Base-by-base conservation (phyloP, 1,140 invertebrate species). In the Cyrtorhinus lividipennis region DNA sequence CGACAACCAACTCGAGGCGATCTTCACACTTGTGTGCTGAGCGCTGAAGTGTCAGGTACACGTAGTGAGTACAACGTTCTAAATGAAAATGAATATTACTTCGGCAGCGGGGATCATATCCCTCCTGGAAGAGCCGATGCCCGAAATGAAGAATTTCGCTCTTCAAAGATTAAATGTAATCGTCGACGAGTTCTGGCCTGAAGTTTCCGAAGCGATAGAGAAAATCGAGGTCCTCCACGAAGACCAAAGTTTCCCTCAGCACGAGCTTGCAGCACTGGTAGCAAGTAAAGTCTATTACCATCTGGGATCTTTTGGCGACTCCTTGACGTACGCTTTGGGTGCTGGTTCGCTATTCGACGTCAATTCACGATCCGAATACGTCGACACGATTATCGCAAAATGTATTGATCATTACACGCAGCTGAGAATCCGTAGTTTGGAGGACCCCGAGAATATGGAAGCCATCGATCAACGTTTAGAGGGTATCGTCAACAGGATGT, bases 241-340 rank as follows among this genome's bases (percentile, higher is more conserved):
- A 78, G 90, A 98, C 71, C 83, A 87, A 69, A 75, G 74, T 13
- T 98, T 98, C 71, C 81, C 82, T 23, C 85, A 96, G 69, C 86
- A 91, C 69, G 83, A 96, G 69, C 74, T 98, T 53, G 96, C 96
- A 59, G 95, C 95, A 24, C 80, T 99, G 65, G 92, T 99, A 24
- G 95, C 94, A 3, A 98, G 95, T 67, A 99, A 99, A 78, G 93
- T 98, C 2, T 98, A 98, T 72, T 98, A 97, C 76, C 94, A 99
- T 75, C 78, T 99, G 58, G 94, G 94, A 26, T 90, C 91, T 2
- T 98, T 95, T 77, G 90, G 95, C 73, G 92, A 98, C 76, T 94
- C 95, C 0, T 72, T 98, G 62, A 91, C 88, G 26, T 96, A 93
- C 78, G 93, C 95, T 30, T 77, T 98, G 13, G 89, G 92, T 59